Percentiles rank a stretch among this genome's conserved stretches.
These are phyloP conservation scores for Xiphophorus couchianus DNA, from an alignment of 2,113 vertebrate species.

Conservation along the genomic window DNA sequence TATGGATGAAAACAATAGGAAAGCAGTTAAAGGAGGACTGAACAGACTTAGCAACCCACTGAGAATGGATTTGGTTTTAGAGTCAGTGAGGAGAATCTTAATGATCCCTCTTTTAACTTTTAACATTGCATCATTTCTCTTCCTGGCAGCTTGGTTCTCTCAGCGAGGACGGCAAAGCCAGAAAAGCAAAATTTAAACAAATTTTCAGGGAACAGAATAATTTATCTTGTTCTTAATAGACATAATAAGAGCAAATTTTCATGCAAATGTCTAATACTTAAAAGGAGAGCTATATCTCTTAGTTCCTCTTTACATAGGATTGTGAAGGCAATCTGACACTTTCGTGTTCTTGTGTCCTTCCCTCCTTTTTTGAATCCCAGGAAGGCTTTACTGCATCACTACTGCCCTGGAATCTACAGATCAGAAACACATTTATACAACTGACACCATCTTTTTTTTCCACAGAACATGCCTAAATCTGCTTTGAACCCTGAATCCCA, in stretches of 20 bases:
- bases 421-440: background rate
- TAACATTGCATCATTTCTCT: background rate
- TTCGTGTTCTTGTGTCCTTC: background rate
- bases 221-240: background rate
- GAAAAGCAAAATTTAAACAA: background rate
- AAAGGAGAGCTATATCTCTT: background rate
- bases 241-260: background rate
- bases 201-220: background rate
- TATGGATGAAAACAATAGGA: background rate
- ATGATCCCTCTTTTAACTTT: background rate
- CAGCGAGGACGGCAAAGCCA: background rate
- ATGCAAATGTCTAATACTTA: background rate
- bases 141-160: background rate
- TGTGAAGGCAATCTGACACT: background rate
- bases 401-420: background rate
- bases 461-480: background rate
- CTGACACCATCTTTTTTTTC: background rate
- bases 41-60: background rate
- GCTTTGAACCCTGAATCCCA: background rate
- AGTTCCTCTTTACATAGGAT: background rate
- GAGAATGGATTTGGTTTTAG: background rate
- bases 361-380: background rate
- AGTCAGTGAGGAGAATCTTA: background rate
- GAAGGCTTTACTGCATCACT: background rate
- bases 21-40: background rate